Percentiles rank a stretch among this genome's conserved stretches.
phyloP scores from a whole-genome alignment of 2,797 vertebrate genomes.

The Gymnoscopelus braueri region DNA sequence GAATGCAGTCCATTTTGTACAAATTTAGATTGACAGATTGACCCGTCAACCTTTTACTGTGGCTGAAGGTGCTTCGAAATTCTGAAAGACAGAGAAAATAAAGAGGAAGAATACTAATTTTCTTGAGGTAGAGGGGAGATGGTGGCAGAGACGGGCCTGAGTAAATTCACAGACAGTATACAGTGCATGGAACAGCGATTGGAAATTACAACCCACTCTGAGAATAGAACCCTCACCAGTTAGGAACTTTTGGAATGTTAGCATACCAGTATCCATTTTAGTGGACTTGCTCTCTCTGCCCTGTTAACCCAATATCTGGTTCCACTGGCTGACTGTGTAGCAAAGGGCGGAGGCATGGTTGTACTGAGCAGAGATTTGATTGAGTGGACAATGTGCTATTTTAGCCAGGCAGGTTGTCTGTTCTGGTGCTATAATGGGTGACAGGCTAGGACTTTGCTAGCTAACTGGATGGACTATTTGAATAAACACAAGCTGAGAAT shows the following conservation, averaged over 20 bases:
- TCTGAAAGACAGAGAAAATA: conserved; percentile 22
- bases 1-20: no score
- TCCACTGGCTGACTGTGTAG: conserved; percentile 2
- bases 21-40: no score
- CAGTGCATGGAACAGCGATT: conserved; percentile 38
- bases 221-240: conserved; percentile 21
- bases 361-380: conserved; percentile 19
- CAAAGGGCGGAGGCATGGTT: background rate
- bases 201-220: conserved; percentile 11
- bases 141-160: conserved; percentile 19
- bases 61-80: background rate
- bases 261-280: conserved; percentile 47
- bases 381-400: conserved; percentile 26
- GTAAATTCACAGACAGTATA: conserved; percentile 45
- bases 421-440: conserved; percentile 25
- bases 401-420: conserved; percentile 43
- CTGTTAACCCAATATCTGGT: conserved; percentile 22
- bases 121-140: conserved; percentile 22
- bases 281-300: conserved; percentile 11
- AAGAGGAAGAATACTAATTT: background rate
- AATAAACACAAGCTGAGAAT: conserved; percentile 17
- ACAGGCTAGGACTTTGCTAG: conserved; percentile 48
- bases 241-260: conserved; percentile 45
- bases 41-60: no score
- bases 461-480: conserved; percentile 38